Percentiles rank a stretch among this genome's conserved stretches.
These are phyloP conservation scores for Scaptomyza montana DNA, from an alignment of 1,140 invertebrate genomes.

Conservation along the genomic window DNA sequence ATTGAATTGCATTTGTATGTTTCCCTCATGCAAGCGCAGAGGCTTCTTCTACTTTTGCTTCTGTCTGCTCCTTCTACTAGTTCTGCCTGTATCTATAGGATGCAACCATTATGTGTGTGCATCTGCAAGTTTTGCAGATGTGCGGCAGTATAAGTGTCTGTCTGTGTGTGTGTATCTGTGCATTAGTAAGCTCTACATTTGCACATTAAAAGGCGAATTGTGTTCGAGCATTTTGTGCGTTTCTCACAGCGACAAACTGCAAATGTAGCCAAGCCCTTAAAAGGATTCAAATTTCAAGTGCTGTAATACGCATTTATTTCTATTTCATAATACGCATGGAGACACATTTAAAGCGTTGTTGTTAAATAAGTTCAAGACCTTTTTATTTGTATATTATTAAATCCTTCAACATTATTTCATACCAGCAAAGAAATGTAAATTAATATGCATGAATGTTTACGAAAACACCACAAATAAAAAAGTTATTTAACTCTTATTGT, in stretches of 20 bases:
- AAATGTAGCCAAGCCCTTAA: constrained; percentile 67
- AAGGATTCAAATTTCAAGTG: constrained; percentile 41
- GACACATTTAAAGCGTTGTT: too few relatives aligned
- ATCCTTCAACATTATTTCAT: too few relatives aligned
- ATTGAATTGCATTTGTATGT: constrained; percentile 83
- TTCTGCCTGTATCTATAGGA: constrained; percentile 53
- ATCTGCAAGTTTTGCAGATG: constrained; percentile 32
- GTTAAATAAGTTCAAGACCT: too few relatives aligned
- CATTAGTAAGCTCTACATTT: constrained; percentile 78
- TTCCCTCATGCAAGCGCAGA: constrained; percentile 48
- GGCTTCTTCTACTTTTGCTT: constrained; percentile 20
- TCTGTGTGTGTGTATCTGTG: constrained; percentile 29
- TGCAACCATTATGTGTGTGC: constrained; percentile 75
- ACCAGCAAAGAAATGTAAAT: too few relatives aligned
- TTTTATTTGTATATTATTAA: too few relatives aligned
- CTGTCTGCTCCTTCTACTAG: constrained; percentile 8
- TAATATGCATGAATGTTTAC: too few relatives aligned
- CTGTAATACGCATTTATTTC: constrained; percentile 12
- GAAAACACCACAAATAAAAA: constrained; percentile 6
- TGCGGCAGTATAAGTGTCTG: constrained; percentile 7
- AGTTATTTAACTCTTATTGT: constrained; percentile 6
- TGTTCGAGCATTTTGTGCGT: constrained; percentile 66
- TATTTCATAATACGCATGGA: too few relatives aligned
- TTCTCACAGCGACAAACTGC: constrained; percentile 38
- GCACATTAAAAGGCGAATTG: constrained; percentile 81